Conservation (phyloP, 2,888 invertebrate species). For the Callyntrura sp. region DNA sequence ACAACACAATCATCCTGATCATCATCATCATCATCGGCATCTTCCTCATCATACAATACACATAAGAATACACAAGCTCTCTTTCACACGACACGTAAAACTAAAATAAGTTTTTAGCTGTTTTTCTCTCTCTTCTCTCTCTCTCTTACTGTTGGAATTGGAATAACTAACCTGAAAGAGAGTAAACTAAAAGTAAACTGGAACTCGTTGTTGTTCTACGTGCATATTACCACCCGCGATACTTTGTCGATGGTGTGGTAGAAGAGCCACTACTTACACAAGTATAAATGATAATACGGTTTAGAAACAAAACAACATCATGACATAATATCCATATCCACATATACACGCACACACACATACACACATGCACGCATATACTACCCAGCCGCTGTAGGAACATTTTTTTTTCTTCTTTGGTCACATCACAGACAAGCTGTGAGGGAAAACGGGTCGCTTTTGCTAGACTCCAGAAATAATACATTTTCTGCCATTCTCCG, state of each 20-base stretch:
- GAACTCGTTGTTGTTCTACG: conserved; percentile 59
- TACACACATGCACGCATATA: conserved; percentile 6
- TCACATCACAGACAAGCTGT: neutral
- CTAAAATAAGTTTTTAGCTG: conserved; percentile 72
- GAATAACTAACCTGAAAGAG: conserved; percentile 42
- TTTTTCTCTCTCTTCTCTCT: too few species aligned
- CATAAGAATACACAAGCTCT: too few species aligned
- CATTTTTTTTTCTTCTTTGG: conserved; percentile 16
- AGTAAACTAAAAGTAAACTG: conserved; percentile 69
- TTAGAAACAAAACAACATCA: conserved; percentile 45
- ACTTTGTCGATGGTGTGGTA: conserved; percentile 69
- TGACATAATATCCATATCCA: conserved; percentile 41
- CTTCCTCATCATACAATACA: conserved; percentile 11
- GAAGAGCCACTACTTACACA: conserved; percentile 20
- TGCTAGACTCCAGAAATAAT: conserved; percentile 58
- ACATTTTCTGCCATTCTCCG: conserved; percentile 7
- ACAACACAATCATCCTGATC: conserved; percentile 26
- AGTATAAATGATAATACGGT: conserved; percentile 49
- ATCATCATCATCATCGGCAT: neutral
- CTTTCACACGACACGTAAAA: conserved; percentile 54
- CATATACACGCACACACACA: neutral
- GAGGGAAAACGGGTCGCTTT: conserved; percentile 41
- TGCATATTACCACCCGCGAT: conserved; percentile 44
- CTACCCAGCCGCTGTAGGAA: conserved; percentile 20
- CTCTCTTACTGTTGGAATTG: conserved; percentile 19